Base-by-base conservation (phyloP, 1,140 invertebrate genomes). In the Paralvinella palmiformis region DNA sequence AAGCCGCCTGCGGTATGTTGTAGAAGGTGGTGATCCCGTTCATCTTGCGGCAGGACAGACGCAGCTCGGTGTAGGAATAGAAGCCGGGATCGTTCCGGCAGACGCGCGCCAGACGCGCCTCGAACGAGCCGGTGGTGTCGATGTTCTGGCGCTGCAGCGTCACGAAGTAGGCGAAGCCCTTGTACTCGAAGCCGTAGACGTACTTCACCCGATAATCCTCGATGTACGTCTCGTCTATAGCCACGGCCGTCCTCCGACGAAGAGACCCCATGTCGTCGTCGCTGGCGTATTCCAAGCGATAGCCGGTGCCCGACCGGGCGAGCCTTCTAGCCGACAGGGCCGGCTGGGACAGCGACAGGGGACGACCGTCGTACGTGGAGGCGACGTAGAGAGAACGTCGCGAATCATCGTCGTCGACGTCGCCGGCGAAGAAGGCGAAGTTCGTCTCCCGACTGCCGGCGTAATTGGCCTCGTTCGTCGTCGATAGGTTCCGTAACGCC, bases 31-130 rank as follows among this genome's bases (percentile, higher is more conserved):
- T 52, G 48, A 65, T 15, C 10, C 69, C 63, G 2, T 70, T 24
- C 15, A 62, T 63, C n/a, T 59, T 63, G 0, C 64, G 50, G 44
- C 74, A 76, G 2, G 27, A 35, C 5, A 76, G 37, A 7, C 52
- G 57, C 1, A 76, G 56, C 44, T 76, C 75, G 0, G 71, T 69
- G 65, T 76, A 76, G 1, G 75, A 75, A 48, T 67, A 65, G 55
- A 73, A 73, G 17, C 44, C 41, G 1, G 50, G 44, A 50, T 76
- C 74, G 3, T 66, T 27, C 1, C 61, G 53, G 60, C 74, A 75
- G 13, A 76, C 53, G 29, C 75, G 55, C 0, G 58, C 70, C 20
- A 76, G 55, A 13, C 68, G 48, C 10, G 70, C 72, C 29, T 72
- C 68, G n/a, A 62, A 65, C 20, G 17, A 3, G 0, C 44, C 58